These are phyloP conservation scores for Linurgus olivaceus DNA, from an alignment of 2,797 vertebrate genomes.

Conservation along the genomic window DNA sequence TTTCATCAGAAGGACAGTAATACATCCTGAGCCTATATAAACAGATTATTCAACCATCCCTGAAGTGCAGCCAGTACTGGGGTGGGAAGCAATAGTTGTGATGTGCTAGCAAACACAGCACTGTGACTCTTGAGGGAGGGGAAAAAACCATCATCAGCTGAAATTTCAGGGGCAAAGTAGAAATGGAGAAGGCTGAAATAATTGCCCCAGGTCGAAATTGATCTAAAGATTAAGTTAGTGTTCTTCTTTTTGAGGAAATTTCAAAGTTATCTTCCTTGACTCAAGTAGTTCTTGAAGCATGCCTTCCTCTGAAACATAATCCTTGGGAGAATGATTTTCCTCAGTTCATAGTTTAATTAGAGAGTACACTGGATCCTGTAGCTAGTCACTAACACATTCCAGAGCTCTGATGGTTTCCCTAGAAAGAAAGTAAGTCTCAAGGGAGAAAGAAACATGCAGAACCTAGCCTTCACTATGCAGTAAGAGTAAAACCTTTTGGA, in stretches of 20 bases:
- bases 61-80: background rate
- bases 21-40: conserved; percentile 3
- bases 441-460: background rate
- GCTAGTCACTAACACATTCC: background rate
- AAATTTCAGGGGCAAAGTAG: background rate
- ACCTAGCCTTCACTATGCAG: background rate
- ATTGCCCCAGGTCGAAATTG: background rate
- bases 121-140: background rate
- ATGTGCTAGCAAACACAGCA: background rate
- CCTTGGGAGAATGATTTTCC: background rate
- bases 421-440: background rate
- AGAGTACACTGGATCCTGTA: background rate
- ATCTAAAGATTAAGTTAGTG: background rate
- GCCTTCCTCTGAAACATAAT: background rate
- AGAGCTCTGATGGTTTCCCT: background rate
- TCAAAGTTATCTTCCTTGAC: background rate
- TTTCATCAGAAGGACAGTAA: conserved; percentile 23
- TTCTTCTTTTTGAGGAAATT: background rate
- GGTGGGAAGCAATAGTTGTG: background rate
- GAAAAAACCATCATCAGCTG: background rate
- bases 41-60: conserved; percentile 15
- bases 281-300: background rate
- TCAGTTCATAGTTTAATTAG: background rate
- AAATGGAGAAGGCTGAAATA: background rate
- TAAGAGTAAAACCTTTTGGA: background rate